These are phyloP conservation scores for Hydrochoerus hydrochaeris DNA, from an alignment of 2,113 vertebrate species.

Conservation along the genomic window DNA sequence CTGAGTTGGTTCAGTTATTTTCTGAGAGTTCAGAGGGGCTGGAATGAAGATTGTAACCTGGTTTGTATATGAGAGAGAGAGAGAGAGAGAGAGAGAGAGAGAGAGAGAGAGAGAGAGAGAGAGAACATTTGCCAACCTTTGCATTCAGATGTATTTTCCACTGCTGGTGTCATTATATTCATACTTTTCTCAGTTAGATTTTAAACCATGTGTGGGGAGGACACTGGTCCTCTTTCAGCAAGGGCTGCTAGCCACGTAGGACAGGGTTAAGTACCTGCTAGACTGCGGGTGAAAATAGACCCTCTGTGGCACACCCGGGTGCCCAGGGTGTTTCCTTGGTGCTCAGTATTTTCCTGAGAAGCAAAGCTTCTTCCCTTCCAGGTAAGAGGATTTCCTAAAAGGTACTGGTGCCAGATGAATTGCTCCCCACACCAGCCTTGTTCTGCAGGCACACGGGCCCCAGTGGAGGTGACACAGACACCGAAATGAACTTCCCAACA, in stretches of 20 bases:
- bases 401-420: slow-evolving; percentile 78
- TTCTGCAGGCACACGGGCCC: slow-evolving; percentile 63
- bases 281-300: background rate
- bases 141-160: background rate
- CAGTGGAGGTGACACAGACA: slow-evolving; percentile 80
- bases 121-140: background rate
- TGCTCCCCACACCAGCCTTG: slow-evolving; percentile 70
- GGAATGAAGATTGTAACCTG: slow-evolving; percentile 47
- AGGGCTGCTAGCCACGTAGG: background rate
- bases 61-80: background rate
- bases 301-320: background rate
- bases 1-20: slow-evolving; percentile 20
- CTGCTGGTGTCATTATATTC: background rate
- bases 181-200: slow-evolving; percentile 39
- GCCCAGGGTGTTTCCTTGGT: background rate
- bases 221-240: background rate
- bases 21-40: slow-evolving; percentile 37
- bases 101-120: too few relatives aligned
- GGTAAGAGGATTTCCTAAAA: slow-evolving; percentile 74
- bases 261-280: background rate
- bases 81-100: background rate
- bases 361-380: slow-evolving; percentile 63
- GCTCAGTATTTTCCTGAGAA: slow-evolving; percentile 45
- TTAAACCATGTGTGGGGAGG: background rate
- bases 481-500: slow-evolving; percentile 80